Conservation (phyloP, 2,113 vertebrate species). For the Anarhynchus alexandrinus region DNA sequence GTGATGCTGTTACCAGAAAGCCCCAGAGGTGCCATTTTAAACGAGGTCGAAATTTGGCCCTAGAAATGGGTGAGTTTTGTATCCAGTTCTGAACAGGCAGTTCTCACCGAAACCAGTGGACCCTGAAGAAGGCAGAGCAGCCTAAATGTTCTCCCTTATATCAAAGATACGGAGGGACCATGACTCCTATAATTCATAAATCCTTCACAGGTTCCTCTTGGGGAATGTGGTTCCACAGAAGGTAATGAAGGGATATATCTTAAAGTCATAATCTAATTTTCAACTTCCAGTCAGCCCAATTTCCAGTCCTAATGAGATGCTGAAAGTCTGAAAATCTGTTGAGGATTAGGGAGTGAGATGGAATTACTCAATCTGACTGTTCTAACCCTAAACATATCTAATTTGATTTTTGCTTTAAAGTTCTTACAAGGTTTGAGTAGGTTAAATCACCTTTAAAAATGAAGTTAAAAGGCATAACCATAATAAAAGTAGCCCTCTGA, state of each 20-base stretch:
- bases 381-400: slow-evolving; percentile 2
- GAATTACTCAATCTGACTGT: slow-evolving; percentile 36
- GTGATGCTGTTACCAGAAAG: not conserved
- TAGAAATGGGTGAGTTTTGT: not conserved
- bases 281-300: not conserved
- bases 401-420: slow-evolving; percentile 11
- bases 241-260: slow-evolving; percentile 34
- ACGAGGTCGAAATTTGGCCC: not conserved
- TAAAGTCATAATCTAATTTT: slow-evolving; percentile 55
- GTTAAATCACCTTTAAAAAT: not conserved
- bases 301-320: slow-evolving; percentile 43
- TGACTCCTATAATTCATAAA: not conserved
- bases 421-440: not conserved
- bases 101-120: not conserved
- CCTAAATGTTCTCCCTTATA: not conserved
- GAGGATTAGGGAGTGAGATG: slow-evolving; percentile 3
- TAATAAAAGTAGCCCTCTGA: not conserved
- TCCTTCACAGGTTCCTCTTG: not conserved
- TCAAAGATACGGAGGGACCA: not conserved
- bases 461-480: not conserved
- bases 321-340: slow-evolving; percentile 45
- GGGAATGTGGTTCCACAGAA: not conserved
- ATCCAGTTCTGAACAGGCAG: not conserved
- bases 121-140: not conserved
- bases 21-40: not conserved